Evolutionary conservation across 1,140 invertebrate species (phyloP), one percentile per base, ranked within the genome.

Genomic region (Chironomus striatipennis): DNA sequence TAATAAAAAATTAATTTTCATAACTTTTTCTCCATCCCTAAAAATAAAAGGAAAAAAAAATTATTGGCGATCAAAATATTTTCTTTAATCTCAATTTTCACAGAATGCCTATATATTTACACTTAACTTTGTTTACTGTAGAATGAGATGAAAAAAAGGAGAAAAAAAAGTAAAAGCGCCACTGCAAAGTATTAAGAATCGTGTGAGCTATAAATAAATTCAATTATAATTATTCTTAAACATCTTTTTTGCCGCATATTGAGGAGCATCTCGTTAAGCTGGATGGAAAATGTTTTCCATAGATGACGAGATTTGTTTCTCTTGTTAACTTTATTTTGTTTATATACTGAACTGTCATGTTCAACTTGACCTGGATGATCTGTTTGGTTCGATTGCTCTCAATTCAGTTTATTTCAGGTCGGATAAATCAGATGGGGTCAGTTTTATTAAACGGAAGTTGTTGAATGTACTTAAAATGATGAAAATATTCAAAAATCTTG

Each of bases 101-200:
- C 24, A 34, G 24, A 34, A 47, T 57, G 47, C 47, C 47, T 57
- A 57, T 57, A n/a, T 57, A 57, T n/a, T n/a, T 57, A 57, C 47
- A n/a, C 47, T 57, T 57, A 57, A 57, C 12, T 57, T 57, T n/a
- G 47, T 57, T 57, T 57, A 57, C n/a, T n/a, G 12, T 57, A 57
- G n/a, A 57, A 57, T 57, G 12, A 57, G n/a, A n/a, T 57, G 47
- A 57, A 15, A 15, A 15, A 47, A 47, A 47, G 42, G 15, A 57
- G 24, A 57, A 10, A n/a, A 57, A 57, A 57, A 57, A 5, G 47
- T n/a, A 57, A 57, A 57, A 57, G 47, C 47, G 47, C 47, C 47
- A 57, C 47, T 57, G 47, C 47, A n/a, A 57, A 57, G 47, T 57
- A 57, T 57, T 57, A 57, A 10, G n/a, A 34, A 34, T 34, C 24